phyloP scores from a whole-genome alignment of 2,113 vertebrate species.

The Pelusios castaneus region DNA sequence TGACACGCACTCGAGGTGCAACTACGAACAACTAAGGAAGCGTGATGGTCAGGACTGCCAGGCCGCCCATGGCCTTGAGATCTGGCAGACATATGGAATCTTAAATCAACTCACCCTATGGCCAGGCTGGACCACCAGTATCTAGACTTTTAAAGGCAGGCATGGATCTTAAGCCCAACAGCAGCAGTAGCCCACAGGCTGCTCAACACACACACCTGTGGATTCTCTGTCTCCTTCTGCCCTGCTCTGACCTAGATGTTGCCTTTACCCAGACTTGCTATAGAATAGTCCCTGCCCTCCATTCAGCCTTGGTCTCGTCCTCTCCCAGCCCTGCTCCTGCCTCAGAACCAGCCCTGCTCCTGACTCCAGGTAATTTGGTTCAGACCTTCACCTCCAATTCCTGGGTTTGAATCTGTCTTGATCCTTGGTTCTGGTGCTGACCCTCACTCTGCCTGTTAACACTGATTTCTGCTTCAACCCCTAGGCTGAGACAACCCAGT shows the following conservation, averaged over 20 bases:
- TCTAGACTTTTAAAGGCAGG: not conserved
- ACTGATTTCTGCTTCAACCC: not conserved
- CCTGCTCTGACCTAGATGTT: not conserved
- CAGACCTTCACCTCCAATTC: not conserved
- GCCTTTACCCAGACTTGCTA: not conserved
- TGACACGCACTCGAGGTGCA: not conserved
- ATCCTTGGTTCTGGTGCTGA: not conserved
- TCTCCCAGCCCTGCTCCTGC: not conserved
- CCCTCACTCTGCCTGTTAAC: not conserved
- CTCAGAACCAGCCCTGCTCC: not conserved
- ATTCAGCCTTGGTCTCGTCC: not conserved
- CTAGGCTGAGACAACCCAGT: not conserved
- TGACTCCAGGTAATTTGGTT: not conserved
- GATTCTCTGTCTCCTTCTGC: not conserved
- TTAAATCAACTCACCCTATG: not conserved
- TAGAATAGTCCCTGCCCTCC: not conserved
- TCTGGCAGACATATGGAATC: not conserved
- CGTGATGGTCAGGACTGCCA: not conserved
- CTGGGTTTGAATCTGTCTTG: not conserved
- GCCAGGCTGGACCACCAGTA: not conserved
- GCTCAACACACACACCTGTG: not conserved
- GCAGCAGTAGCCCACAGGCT: not conserved
- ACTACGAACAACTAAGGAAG: not conserved
- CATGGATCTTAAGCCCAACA: not conserved
- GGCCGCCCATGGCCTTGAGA: not conserved